phyloP scores from a whole-genome alignment of 2,888 invertebrate species.

The Zaprionus lineosus region DNA sequence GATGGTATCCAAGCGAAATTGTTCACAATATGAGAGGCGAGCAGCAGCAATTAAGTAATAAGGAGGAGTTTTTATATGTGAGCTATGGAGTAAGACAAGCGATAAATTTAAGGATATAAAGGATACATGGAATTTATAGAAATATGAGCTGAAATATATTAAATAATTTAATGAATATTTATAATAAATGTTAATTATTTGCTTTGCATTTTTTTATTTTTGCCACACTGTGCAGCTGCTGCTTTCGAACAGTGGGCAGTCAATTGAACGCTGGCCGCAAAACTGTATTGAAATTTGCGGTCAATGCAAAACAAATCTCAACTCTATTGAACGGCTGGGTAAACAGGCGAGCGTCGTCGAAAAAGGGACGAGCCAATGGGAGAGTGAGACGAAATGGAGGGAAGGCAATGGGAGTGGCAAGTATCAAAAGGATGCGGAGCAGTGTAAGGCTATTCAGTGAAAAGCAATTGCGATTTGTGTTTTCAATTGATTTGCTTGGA shows the following conservation, averaged over 20 bases:
- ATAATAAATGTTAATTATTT: too few relatives aligned
- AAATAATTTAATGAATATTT: too few relatives aligned
- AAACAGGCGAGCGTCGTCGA: conserved; percentile 30
- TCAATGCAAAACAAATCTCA: conserved; percentile 73
- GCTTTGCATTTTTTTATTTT: too few relatives aligned
- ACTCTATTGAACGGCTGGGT: conserved; percentile 58
- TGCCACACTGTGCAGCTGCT: conserved; percentile 33
- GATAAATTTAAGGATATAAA: too few relatives aligned
- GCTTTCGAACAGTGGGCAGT: conserved; percentile 13
- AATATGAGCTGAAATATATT: too few relatives aligned
- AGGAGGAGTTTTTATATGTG: too few relatives aligned
- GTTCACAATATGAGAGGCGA: too few relatives aligned
- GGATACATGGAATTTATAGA: too few relatives aligned
- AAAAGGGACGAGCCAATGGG: not conserved
- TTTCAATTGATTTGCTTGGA: conserved; percentile 74
- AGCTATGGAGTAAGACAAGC: too few relatives aligned
- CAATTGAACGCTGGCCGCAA: conserved; percentile 64
- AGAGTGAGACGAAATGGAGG: not conserved
- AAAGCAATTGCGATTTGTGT: conserved; percentile 69
- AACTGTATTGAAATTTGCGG: conserved; percentile 75
- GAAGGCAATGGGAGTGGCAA: not conserved
- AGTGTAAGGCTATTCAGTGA: conserved; percentile 29
- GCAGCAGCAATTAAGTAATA: too few relatives aligned
- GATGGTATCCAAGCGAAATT: too few relatives aligned
- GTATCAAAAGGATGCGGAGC: not conserved